phyloP scores from a whole-genome alignment of 2,888 invertebrate genomes.

The Aquatica leii region DNA sequence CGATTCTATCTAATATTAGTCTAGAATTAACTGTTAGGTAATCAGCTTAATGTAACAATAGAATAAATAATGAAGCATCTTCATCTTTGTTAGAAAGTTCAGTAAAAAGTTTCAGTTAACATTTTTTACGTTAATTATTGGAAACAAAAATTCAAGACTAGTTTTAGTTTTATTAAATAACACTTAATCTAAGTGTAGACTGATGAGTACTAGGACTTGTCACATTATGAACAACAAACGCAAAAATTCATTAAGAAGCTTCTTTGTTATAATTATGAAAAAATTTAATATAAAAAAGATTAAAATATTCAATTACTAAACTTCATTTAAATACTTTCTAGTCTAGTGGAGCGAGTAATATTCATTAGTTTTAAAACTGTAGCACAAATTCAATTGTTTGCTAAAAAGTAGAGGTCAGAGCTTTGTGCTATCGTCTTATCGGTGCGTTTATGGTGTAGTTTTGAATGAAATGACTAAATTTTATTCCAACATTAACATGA shows the following conservation, averaged over 20 bases:
- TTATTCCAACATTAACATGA: conserved; percentile 30
- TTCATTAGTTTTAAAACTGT: conserved; percentile 22
- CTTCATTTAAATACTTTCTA: conserved; percentile 12
- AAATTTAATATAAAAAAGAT: conserved; percentile 5
- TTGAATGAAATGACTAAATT: conserved; percentile 26
- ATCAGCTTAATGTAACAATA: conserved; percentile 7
- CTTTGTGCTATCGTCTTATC: conserved; percentile 17
- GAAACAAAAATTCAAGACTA: no score
- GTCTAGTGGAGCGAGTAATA: conserved; percentile 19
- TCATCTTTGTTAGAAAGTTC: not conserved
- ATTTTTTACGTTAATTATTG: no score
- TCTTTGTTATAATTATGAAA: not conserved
- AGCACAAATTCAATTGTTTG: conserved; percentile 17
- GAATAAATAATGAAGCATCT: conserved; percentile 7
- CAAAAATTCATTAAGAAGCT: no score
- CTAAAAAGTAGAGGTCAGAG: conserved; percentile 12
- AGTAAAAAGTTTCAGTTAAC: no score
- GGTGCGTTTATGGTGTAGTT: conserved; percentile 19
- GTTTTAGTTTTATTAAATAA: no score
- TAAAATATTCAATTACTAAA: conserved; percentile 17
- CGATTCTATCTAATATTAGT: conserved; percentile 22
- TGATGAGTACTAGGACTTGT: no score
- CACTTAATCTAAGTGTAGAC: no score
- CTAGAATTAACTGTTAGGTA: conserved; percentile 12
- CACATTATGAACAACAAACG: no score